Evolutionary conservation across 2,888 invertebrate species (phyloP), one percentile per base, ranked within the genome.

Genomic region (Troglohyphantes excavatus): DNA sequence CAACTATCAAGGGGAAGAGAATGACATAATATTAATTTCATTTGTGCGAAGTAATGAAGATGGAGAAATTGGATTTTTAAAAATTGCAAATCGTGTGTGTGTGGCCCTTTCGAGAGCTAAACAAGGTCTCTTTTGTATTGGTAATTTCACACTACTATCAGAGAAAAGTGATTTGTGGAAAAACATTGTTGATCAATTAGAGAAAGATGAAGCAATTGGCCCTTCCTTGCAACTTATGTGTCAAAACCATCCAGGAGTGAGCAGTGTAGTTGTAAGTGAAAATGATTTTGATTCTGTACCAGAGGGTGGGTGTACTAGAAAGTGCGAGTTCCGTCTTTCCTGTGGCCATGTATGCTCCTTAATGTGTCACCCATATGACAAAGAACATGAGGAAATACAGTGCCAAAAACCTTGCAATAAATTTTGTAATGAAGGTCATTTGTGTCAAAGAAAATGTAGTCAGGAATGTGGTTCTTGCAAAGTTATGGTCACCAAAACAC

Each of bases 331-430:
- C 76, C 86, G 92, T 29, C 92, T 93, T 23, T 27, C 89, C 2
- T 94, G 94, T 91, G 94, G 94, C 0, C 94, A 94, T 92, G 79
- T 75, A 0, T 94, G 94, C 91, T 85, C 84, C 2, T 88, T 91
- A 61, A 78, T 90, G 26, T 94, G 91, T 46, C 91, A 91, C 76
- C 79, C 87, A 17, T 79, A 90, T 68, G 86, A 91, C 65, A 13
- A 39, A 9, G 19, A 46, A 46, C 89, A 91, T 65, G 67, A 73
- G 46, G 33, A 59, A n/a, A 53, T 83, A 6, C 23, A 70, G 9
- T 91, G 91, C 19, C 13, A 19, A 0, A 86, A 91, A 78, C 23
- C 46, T 7, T 91, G 91, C 11, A 29, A 23, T 21, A 90, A 81
- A 72, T 61, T 2, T 1, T 83, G 86, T 7, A 0, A 39, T 19